Conservation (phyloP, 2,888 invertebrate species). For the Xanthorhoe designata region DNA sequence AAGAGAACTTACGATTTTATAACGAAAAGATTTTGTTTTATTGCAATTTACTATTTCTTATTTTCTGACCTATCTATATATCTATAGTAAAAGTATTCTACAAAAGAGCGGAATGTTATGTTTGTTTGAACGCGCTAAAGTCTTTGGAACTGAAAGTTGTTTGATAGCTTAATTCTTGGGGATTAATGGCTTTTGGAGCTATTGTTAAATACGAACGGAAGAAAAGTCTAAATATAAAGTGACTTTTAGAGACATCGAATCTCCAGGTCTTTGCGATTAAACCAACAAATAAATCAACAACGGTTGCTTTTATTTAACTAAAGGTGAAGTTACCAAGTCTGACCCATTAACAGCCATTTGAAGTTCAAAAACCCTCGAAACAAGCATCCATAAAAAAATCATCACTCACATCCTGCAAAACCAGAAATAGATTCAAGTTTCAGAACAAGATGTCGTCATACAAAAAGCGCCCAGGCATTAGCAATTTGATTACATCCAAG, state of each 20-base stretch:
- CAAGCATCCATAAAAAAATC: neutral
- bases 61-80: no score
- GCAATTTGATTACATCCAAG: slow-evolving; percentile 64
- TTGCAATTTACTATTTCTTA: neutral
- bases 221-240: no score
- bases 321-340: neutral
- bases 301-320: neutral
- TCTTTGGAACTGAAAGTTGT: no score
- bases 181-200: no score
- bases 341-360: neutral
- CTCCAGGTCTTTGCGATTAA: neutral
- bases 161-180: no score
- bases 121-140: no score
- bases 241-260: neutral
- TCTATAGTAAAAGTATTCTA: no score
- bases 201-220: no score
- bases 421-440: slow-evolving; percentile 39
- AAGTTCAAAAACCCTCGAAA: neutral
- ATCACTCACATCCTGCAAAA: slow-evolving; percentile 41
- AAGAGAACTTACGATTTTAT: neutral
- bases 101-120: no score
- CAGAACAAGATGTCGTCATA: slow-evolving; percentile 41
- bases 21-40: neutral
- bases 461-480: slow-evolving; percentile 55
- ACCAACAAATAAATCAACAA: neutral